Evolutionary conservation across 1,140 invertebrate species (phyloP), one percentile per base, ranked within the genome.

Genomic region (Drosophila subpulchrella): DNA sequence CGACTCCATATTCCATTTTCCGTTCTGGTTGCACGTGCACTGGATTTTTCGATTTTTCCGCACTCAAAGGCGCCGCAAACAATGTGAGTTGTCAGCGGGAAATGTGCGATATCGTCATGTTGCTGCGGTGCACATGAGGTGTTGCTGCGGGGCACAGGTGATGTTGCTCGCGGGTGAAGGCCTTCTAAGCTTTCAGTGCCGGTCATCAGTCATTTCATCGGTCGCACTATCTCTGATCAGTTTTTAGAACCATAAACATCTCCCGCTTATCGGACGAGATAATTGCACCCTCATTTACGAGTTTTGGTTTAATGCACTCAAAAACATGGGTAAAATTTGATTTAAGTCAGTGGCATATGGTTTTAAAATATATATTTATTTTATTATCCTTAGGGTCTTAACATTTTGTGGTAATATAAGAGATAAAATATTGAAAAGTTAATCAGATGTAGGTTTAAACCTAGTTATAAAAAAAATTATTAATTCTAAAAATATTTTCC

Each of bases 11-110:
- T 46, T 46, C 17, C 38, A 13, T n/a, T 56, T 24, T 36, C 44
- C 13, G 50, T 62, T 27, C 24, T 54, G 13, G 44, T 13, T 42
- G 36, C 34, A 11, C 13, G 30, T 10, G n/a, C 42, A 20, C 42
- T 44, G 42, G 34, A 41, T 17, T 34, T 34, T 34, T 34, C 57
- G 27, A 34, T 47, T 58, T 53, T 70, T 74, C 30, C 56, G 36
- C 55, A 62, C 61, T 61, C 75, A 89, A 89, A 89, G 80, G 60
- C 13, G 58, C 82, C 82, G 82, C 79, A 54, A 59, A 75, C 76
- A 84, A 81, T 88, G 83, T 83, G 68, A 67, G 47, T 63, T 88
- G 83, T 88, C 83, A 70, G 78, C 65, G 54, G 54, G 47, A 55
- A 39, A 55, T 47, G 46, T 60, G 54, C 32, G 15, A 56, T 36